These are phyloP conservation scores for Cyanoliseus patagonus DNA, from an alignment of 2,113 vertebrate species.

Conservation along the genomic window DNA sequence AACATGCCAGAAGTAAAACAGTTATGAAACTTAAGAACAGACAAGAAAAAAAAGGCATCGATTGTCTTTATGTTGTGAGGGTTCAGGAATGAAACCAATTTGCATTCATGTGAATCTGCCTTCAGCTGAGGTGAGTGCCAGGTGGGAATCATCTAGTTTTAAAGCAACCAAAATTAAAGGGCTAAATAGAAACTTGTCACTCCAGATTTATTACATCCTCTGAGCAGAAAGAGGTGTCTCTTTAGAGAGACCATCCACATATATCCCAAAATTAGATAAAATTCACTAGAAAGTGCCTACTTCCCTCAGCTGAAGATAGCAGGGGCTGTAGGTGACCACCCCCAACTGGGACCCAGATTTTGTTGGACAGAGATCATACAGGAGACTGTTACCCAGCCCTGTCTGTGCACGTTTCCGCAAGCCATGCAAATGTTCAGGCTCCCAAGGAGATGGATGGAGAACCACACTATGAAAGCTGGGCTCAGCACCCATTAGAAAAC, in stretches of 20 bases:
- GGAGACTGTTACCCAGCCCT: neutral
- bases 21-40: neutral
- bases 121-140: neutral
- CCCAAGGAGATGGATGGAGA: neutral
- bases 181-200: neutral
- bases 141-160: neutral
- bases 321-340: neutral
- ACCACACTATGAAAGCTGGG: neutral
- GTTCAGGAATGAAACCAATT: neutral
- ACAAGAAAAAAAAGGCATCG: neutral
- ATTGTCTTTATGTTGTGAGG: neutral
- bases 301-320: neutral
- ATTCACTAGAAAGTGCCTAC: neutral
- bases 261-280: neutral
- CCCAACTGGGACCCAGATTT: neutral
- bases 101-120: neutral
- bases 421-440: neutral
- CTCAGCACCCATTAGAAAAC: neutral
- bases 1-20: neutral
- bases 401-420: accelerated
- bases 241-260: neutral
- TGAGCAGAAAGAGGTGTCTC: neutral
- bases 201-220: neutral
- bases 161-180: neutral
- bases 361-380: neutral